Base-by-base conservation (phyloP, 2,888 invertebrate genomes). In the Leptinotarsa juncta region DNA sequence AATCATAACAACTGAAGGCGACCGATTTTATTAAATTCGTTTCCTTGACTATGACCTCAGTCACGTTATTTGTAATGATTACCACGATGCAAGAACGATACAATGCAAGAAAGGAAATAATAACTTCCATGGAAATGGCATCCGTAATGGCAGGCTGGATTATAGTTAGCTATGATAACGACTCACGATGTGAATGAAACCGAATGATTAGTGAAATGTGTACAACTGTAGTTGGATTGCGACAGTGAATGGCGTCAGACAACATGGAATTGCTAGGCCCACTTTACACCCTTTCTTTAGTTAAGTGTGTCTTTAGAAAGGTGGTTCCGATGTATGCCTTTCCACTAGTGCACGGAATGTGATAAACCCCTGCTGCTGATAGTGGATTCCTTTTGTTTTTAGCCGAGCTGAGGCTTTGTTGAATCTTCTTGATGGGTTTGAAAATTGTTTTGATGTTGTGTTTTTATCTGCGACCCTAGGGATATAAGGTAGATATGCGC, bases 81-180 rank as follows among this genome's bases (percentile, higher is more conserved):
- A 32, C n/a, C 32, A 16, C n/a, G 62, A 62, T 15, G 26, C 62
- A n/a, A 62, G 62, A 62, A 32, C 18, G 15, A 62, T 16, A 32
- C 32, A 62, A 62, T 62, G 62, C 62, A 62, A 62, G 62, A 32
- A 62, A 62, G 62, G 32, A 62, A 32, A 42, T 42, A 62, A 62
- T 62, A 62, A 32, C 62, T 62, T 62, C 62, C 32, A 32, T 32
- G 32, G 62, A 62, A 62, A 32, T 62, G 62, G 62, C 62, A 62
- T 62, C 62, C 42, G 62, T 10, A 62, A 62, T 20, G 18, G 7
- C n/a, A 62, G 32, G 4, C 16, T 42, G 32, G 32, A 62, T 62
- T 16, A 26, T 32, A 62, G 62, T 7, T n/a, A 62, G 32, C 62
- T 62, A 42, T 62, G 62, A 42, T 62, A 62, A 62, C 16, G 62